These are phyloP conservation scores for Tenthredo mesomela DNA, from an alignment of 2,888 invertebrate genomes.

Conservation along the genomic window DNA sequence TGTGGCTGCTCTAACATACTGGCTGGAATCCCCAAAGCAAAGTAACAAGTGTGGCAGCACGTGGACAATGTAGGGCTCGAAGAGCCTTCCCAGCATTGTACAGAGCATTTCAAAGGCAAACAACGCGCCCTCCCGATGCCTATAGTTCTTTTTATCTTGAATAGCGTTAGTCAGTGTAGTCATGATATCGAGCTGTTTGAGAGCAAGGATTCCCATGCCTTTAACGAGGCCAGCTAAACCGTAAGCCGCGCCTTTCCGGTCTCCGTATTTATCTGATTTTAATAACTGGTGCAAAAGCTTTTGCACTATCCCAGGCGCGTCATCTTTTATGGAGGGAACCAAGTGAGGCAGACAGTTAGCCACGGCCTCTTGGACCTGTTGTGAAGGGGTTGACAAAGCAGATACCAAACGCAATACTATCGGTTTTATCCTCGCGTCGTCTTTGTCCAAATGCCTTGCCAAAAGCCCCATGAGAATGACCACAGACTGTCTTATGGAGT, in stretches of 20 bases:
- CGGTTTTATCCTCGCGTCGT: slow-evolving; percentile 94
- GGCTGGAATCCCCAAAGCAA: slow-evolving; percentile 97
- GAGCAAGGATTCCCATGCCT: slow-evolving; percentile 96
- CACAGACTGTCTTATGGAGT: slow-evolving; percentile 96
- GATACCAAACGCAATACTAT: slow-evolving; percentile 94
- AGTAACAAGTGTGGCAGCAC: slow-evolving; percentile 96
- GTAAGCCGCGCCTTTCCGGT: slow-evolving; percentile 97
- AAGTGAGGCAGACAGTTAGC: slow-evolving; percentile 97
- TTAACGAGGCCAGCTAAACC: slow-evolving; percentile 98
- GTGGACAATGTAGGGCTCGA: slow-evolving; percentile 99
- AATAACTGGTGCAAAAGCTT: slow-evolving; percentile 92
- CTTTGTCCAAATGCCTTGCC: slow-evolving; percentile 96
- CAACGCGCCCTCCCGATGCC: slow-evolving; percentile 95
- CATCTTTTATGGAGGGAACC: slow-evolving; percentile 94
- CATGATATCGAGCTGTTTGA: slow-evolving; percentile 98
- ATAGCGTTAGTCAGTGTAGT: slow-evolving; percentile 94
- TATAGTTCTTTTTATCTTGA: slow-evolving; percentile 97
- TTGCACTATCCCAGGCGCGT: slow-evolving; percentile 93
- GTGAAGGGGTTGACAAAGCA: slow-evolving; percentile 97
- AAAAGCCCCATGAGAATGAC: slow-evolving; percentile 98
- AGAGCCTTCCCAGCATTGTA: slow-evolving; percentile 95
- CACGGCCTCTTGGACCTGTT: slow-evolving; percentile 98
- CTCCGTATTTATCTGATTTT: slow-evolving; percentile 95
- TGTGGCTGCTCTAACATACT: slow-evolving; percentile 97
- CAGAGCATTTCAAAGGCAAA: slow-evolving; percentile 99